Conservation (phyloP, 1,140 invertebrate genomes). For the Bombus affinis region DNA sequence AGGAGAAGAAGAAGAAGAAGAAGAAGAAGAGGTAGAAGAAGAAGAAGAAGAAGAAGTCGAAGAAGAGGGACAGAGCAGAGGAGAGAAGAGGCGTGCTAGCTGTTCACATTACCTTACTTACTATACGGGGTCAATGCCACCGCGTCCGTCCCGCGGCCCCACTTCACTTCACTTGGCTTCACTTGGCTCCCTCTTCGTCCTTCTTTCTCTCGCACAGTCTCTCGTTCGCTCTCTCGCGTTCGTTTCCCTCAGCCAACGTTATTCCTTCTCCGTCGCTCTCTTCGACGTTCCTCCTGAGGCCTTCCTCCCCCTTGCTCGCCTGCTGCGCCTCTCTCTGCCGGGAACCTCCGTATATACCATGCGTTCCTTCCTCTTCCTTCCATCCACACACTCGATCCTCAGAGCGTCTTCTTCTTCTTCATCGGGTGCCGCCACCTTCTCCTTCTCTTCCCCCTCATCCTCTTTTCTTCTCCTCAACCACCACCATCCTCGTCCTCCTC, state of each 20-base stretch:
- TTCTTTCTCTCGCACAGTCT: slow-evolving; percentile 50
- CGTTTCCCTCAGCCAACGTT: slow-evolving; percentile 29
- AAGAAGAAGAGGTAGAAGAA: not conserved
- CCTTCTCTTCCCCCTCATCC: slow-evolving; percentile 24
- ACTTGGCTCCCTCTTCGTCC: slow-evolving; percentile 55
- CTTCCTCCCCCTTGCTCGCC: slow-evolving; percentile 37
- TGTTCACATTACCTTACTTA: slow-evolving; percentile 78
- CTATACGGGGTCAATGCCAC: slow-evolving; percentile 79
- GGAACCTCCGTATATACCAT: slow-evolving; percentile 28
- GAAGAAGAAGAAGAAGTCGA: not conserved
- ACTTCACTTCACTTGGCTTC: slow-evolving; percentile 75
- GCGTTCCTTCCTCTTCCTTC: slow-evolving; percentile 50
- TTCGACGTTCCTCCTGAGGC: slow-evolving; percentile 33
- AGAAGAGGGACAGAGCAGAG: not conserved
- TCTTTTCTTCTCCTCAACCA: slow-evolving; percentile 31
- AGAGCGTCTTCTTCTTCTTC: slow-evolving; percentile 17
- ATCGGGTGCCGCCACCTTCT: slow-evolving; percentile 1
- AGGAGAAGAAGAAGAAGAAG: slow-evolving; percentile 8
- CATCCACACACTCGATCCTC: slow-evolving; percentile 34
- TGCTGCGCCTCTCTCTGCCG: not conserved
- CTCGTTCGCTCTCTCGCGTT: slow-evolving; percentile 27
- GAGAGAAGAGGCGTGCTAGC: slow-evolving; percentile 65
- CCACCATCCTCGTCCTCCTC: slow-evolving; percentile 8
- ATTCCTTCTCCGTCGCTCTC: slow-evolving; percentile 10
- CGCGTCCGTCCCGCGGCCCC: slow-evolving; percentile 74